These are phyloP conservation scores for Nymphicus hollandicus DNA, from an alignment of 2,113 vertebrate species.

Conservation along the genomic window DNA sequence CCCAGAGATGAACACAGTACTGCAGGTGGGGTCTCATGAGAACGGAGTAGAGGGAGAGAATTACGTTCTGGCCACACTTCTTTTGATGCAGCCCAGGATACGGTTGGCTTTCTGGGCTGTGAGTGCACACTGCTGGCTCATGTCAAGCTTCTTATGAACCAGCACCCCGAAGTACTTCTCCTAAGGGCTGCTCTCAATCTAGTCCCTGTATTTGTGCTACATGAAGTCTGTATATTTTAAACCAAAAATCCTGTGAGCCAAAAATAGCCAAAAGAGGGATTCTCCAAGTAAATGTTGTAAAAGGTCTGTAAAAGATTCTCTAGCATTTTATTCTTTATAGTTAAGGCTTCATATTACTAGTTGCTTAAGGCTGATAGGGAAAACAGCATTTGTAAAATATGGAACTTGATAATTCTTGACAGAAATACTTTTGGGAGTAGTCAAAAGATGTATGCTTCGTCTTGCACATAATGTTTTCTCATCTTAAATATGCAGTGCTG, in stretches of 20 bases:
- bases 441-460: not conserved
- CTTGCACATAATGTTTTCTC: not conserved
- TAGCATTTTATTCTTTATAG: not conserved
- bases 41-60: no score
- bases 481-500: not conserved
- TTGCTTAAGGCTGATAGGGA: not conserved
- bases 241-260: not conserved
- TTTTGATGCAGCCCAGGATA: not conserved
- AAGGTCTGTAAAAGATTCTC: not conserved
- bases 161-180: not conserved
- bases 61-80: no score
- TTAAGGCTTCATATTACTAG: not conserved
- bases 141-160: not conserved
- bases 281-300: not conserved
- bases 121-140: not conserved
- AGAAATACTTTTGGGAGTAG: constrained; percentile 9
- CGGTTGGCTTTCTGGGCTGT: not conserved
- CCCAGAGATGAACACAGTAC: no score
- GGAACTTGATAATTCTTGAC: constrained; percentile 4
- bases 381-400: not conserved
- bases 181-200: not conserved
- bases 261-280: not conserved
- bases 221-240: not conserved
- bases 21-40: no score
- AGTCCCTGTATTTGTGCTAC: not conserved